Evolutionary conservation across 2,113 vertebrate genomes (phyloP).

Genomic region (Turnix velox): DNA sequence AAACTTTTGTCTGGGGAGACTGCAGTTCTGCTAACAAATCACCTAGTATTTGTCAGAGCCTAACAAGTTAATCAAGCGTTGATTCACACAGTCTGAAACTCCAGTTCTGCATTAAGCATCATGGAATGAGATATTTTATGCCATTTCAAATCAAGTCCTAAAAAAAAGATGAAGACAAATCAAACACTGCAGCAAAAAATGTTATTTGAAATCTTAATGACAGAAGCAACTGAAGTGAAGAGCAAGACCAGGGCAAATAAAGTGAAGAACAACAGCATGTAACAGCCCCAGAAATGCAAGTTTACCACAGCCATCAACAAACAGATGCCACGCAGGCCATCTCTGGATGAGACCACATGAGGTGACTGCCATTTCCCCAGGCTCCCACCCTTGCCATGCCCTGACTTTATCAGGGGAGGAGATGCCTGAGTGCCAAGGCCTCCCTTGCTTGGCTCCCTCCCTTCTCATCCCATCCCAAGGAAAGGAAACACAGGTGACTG

Average conservation of each 20-base stretch:
- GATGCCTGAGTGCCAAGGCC: background rate
- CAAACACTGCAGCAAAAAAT: background rate
- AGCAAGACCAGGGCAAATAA: background rate
- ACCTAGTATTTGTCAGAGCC: background rate
- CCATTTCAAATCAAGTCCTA: background rate
- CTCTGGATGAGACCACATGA: accelerated
- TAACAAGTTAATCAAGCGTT: background rate
- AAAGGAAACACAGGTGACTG: background rate
- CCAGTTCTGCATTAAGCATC: background rate
- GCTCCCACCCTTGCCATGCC: background rate
- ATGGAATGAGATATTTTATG: background rate
- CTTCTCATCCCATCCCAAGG: background rate
- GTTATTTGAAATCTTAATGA: background rate
- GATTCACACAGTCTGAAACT: background rate
- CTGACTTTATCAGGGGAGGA: background rate
- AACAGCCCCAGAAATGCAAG: background rate
- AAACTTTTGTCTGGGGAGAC: background rate
- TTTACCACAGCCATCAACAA: background rate
- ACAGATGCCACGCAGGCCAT: background rate
- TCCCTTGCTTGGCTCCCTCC: background rate
- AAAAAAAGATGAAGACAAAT: background rate
- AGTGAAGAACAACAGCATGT: background rate
- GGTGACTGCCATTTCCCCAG: background rate
- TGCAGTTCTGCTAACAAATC: background rate
- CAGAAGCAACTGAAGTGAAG: background rate